These are phyloP conservation scores for Pristionchus maxplancki DNA, from an alignment of 2,888 invertebrate species.

Conservation along the genomic window DNA sequence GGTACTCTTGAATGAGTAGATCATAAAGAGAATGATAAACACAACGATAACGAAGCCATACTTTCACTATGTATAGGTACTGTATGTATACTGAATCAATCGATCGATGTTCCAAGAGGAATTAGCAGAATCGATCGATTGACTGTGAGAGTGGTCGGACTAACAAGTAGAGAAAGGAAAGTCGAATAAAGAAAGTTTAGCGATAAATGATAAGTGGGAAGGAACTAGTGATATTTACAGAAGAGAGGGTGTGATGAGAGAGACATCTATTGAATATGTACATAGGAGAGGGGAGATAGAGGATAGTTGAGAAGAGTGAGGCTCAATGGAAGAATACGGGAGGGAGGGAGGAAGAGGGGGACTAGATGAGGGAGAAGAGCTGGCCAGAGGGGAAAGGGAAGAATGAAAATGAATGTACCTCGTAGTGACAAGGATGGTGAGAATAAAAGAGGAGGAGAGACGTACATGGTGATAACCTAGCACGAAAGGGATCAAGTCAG, in stretches of 20 bases:
- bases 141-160: conserved; percentile 14
- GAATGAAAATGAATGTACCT: background rate
- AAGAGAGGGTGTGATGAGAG: background rate
- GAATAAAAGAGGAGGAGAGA: background rate
- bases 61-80: conserved; percentile 39
- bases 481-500: background rate
- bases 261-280: conserved; percentile 10
- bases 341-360: background rate
- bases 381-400: background rate
- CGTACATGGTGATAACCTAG: background rate
- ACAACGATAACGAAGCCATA: conserved; percentile 35
- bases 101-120: conserved; percentile 13
- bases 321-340: background rate
- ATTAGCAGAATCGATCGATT: background rate
- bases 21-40: conserved; percentile 33
- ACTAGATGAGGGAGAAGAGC: background rate
- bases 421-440: conserved; percentile 38
- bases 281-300: background rate
- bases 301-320: background rate
- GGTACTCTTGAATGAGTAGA: conserved; percentile 4
- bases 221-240: conserved; percentile 28
- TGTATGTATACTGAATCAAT: conserved; percentile 37
- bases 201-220: conserved; percentile 8
- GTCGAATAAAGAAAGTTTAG: background rate
- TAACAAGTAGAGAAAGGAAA: background rate